A percentile compares a stretch with the other conserved stretches of the same genome.
These are phyloP conservation scores for Lasiommata megera DNA, from an alignment of 2,888 invertebrate genomes.

Conservation along the genomic window DNA sequence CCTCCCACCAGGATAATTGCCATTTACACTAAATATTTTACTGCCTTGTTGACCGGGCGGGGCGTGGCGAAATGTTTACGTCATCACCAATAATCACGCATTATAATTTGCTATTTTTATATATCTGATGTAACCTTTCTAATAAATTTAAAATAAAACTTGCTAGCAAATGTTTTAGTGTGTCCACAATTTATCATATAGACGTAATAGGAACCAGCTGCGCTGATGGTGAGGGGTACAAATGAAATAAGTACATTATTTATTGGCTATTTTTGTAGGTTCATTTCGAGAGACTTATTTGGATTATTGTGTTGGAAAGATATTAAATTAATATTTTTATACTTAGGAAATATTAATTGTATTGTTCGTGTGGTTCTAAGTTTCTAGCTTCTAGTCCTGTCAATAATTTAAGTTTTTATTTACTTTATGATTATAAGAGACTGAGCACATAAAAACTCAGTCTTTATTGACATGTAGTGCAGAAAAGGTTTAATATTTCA, in stretches of 20 bases:
- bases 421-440: too few species aligned
- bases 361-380: constrained; percentile 40
- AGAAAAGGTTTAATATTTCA: too few species aligned
- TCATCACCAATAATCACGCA: too few species aligned
- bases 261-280: constrained; percentile 65
- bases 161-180: constrained; percentile 27
- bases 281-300: constrained; percentile 47
- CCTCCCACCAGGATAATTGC: too few species aligned
- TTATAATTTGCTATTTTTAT: neutral
- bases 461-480: too few species aligned
- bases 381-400: constrained; percentile 32
- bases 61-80: too few species aligned
- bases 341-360: constrained; percentile 63
- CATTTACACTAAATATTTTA: too few species aligned
- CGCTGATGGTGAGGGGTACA: constrained; percentile 78
- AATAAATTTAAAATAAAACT: neutral
- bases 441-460: too few species aligned
- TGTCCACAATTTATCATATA: constrained; percentile 20
- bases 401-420: neutral
- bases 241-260: constrained; percentile 57
- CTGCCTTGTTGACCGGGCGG: too few species aligned
- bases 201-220: constrained; percentile 56
- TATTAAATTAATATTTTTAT: constrained; percentile 78
- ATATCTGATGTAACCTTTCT: neutral
- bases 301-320: constrained; percentile 52